Conservation (phyloP, 35 echinoderm and acorn worm species). For the Heliocidaris erythrogramma region DNA sequence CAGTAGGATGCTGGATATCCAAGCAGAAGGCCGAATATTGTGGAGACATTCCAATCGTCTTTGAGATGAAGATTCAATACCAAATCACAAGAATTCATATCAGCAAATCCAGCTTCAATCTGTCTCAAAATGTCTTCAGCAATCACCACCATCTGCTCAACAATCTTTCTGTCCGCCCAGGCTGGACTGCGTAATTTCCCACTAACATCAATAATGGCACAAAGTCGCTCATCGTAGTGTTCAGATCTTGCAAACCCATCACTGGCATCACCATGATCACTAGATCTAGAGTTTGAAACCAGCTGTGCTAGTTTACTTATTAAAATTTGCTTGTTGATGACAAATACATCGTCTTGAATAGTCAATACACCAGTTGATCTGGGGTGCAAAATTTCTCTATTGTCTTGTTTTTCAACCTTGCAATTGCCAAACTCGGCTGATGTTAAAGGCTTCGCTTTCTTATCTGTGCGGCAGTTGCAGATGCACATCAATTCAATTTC, state of each 20-base stretch:
- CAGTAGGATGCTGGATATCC: conserved; percentile 82
- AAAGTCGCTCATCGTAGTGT: neutral
- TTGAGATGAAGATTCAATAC: neutral
- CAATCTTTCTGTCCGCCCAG: neutral
- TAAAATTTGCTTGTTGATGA: neutral
- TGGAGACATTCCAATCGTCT: conserved; percentile 64
- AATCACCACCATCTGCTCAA: neutral
- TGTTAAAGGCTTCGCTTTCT: neutral
- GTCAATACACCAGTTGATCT: neutral
- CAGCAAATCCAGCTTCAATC: neutral
- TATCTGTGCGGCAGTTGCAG: neutral
- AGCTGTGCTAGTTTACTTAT: neutral
- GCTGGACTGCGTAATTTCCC: neutral
- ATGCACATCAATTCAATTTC: neutral
- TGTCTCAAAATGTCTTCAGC: neutral
- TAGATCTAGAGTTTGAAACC: neutral
- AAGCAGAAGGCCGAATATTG: conserved; percentile 73
- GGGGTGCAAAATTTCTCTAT: no score
- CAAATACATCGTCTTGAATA: neutral
- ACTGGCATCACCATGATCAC: neutral
- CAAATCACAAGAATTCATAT: neutral
- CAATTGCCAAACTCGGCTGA: neutral
- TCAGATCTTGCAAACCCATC: neutral
- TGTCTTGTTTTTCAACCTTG: neutral
- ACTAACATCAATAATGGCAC: neutral